A percentile compares a stretch with the other conserved stretches of the same genome.
Evolutionary conservation across 2,797 vertebrate genomes (phyloP).

Genomic region (Lagorchestes hirsutus): DNA sequence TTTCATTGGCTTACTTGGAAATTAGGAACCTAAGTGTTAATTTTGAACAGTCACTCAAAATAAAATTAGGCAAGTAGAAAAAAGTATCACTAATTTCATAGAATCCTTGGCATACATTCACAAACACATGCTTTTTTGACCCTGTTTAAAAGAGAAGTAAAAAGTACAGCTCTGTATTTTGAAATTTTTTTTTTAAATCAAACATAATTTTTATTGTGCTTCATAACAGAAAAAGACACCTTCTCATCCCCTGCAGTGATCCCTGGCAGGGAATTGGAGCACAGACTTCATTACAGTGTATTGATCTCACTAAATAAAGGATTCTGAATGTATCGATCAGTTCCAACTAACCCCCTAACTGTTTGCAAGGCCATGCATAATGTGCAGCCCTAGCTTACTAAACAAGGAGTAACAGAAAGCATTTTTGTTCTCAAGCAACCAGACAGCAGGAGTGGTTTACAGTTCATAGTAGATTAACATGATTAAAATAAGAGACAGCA

Average conservation of each 20-base stretch:
- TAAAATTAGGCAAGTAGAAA: neutral
- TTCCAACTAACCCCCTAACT: conserved; percentile 76
- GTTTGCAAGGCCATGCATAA: conserved; percentile 66
- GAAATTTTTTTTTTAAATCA: conserved; percentile 31
- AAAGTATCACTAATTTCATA: conserved; percentile 30
- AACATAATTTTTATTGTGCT: conserved; percentile 80
- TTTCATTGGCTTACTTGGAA: conserved; percentile 50
- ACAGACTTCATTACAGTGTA: conserved; percentile 91
- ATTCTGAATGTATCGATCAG: conserved; percentile 89
- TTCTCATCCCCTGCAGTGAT: conserved; percentile 78
- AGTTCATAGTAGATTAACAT: conserved; percentile 56
- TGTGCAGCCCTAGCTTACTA: conserved; percentile 66
- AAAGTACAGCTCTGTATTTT: conserved; percentile 30
- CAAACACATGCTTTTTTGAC: conserved; percentile 7
- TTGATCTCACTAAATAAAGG: conserved; percentile 91
- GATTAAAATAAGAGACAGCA: conserved; percentile 67
- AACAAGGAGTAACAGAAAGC: conserved; percentile 71
- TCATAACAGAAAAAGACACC: conserved; percentile 84
- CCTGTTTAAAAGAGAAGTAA: conserved; percentile 35
- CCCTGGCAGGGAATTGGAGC: conserved; percentile 86
- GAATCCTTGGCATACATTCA: neutral
- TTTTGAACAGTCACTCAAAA: neutral
- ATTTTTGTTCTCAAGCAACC: conserved; percentile 43
- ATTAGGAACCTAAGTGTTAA: neutral
- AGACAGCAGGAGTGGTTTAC: conserved; percentile 12